Evolutionary conservation across 2,113 vertebrate genomes (phyloP).

Genomic region (Bos indicus): DNA sequence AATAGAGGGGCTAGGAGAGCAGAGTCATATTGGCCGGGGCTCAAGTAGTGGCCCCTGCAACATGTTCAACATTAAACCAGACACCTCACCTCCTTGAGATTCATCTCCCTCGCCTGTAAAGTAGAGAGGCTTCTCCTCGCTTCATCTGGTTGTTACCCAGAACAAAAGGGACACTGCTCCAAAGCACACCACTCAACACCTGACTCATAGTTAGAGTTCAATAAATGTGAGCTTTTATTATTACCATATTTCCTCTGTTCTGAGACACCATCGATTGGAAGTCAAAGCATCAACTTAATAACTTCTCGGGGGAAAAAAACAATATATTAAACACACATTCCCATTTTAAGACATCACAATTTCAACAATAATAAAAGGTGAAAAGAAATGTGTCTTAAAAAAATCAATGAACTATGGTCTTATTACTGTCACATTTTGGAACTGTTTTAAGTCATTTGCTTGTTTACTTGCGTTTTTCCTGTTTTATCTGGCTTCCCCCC

Average conservation of each 20-base stretch:
- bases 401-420: conserved; percentile 59
- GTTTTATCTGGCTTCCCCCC: not conserved
- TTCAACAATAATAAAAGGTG: conserved; percentile 62
- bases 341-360: conserved; percentile 58
- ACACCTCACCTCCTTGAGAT: not conserved
- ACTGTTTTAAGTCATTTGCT: conserved; percentile 31
- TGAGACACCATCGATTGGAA: conserved; percentile 55
- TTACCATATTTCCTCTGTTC: conserved; percentile 65
- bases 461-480: conserved; percentile 15
- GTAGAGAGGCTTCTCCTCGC: not conserved
- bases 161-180: not conserved
- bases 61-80: not conserved
- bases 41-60: not conserved
- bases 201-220: conserved; percentile 34
- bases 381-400: conserved; percentile 57
- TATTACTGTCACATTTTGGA: conserved; percentile 43
- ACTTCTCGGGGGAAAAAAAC: conserved; percentile 56
- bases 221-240: conserved; percentile 64
- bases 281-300: conserved; percentile 65
- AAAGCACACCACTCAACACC: not conserved
- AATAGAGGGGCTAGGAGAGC: not conserved
- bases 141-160: not conserved
- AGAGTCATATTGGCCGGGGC: not conserved
- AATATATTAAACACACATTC: conserved; percentile 64
- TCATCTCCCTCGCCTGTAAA: not conserved